phyloP scores from a whole-genome alignment of 2,113 vertebrate species.

The Parus major region DNA sequence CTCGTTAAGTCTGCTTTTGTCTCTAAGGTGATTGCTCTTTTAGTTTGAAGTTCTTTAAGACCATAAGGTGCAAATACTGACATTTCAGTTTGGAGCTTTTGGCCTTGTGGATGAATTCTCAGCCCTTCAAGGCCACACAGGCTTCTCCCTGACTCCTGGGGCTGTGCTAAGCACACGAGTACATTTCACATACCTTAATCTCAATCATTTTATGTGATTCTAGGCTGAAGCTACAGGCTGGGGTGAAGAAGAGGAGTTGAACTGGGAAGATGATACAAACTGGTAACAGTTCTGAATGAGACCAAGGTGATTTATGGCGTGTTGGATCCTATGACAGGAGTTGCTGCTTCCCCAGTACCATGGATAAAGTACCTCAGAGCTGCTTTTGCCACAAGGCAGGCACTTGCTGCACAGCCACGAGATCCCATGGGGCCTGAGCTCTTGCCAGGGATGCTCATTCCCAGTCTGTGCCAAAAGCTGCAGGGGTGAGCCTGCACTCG shows the following conservation, averaged over 20 bases:
- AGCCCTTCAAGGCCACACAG: background rate
- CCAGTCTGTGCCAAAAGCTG: conserved; percentile 48
- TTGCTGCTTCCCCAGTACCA: background rate
- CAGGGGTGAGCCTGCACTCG: background rate
- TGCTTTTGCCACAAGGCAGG: conserved; percentile 7
- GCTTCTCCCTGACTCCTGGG: background rate
- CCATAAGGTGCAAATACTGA: background rate
- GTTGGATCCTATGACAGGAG: conserved; percentile 31
- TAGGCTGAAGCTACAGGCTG: conserved; percentile 89
- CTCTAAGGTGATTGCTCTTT: background rate
- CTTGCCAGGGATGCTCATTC: background rate
- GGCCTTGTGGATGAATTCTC: background rate
- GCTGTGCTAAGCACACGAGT: background rate
- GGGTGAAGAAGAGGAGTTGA: conserved; percentile 89
- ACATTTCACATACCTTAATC: background rate
- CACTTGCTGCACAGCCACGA: conserved; percentile 18
- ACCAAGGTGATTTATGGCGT: background rate
- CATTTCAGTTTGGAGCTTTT: background rate
- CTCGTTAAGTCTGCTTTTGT: background rate
- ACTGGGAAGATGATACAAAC: conserved; percentile 86
- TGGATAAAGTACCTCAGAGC: conserved; percentile 65
- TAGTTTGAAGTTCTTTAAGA: background rate
- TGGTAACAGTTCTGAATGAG: conserved; percentile 76
- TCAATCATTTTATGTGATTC: background rate
- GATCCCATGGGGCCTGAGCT: background rate